phyloP scores from a whole-genome alignment of 1,140 invertebrate species.

The Aphidius gifuensis region DNA sequence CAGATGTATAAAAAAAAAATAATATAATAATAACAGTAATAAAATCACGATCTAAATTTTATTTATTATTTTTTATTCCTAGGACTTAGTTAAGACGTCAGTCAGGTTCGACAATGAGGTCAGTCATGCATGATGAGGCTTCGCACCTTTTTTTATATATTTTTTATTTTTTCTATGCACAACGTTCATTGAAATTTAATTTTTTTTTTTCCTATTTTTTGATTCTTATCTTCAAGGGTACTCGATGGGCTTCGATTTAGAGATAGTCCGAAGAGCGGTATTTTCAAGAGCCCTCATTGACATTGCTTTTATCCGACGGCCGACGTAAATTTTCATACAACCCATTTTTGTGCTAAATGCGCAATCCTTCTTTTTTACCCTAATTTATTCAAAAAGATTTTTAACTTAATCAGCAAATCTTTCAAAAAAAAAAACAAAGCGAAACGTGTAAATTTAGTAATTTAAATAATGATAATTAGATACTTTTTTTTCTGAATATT shows the following conservation, averaged over 20 bases:
- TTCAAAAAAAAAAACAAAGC: no score
- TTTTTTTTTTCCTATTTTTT: constrained; percentile 33
- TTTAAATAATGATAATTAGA: no score
- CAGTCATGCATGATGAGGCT: constrained; percentile 50
- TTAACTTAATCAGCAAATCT: no score
- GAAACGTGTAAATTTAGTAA: no score
- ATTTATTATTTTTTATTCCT: constrained; percentile 8
- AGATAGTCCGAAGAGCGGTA: constrained; percentile 41
- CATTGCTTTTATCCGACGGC: constrained; percentile 32
- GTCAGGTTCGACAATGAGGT: constrained; percentile 47
- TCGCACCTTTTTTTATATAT: constrained; percentile 50
- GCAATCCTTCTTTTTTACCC: not conserved
- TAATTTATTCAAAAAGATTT: not conserved
- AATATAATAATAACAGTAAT: constrained; percentile 7
- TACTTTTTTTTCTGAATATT: no score
- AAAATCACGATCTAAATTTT: not conserved
- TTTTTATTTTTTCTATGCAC: not conserved
- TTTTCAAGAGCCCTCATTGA: constrained; percentile 42
- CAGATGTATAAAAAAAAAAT: constrained; percentile 20
- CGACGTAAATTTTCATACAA: constrained; percentile 15
- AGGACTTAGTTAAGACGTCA: constrained; percentile 57
- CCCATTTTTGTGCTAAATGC: constrained; percentile 7
- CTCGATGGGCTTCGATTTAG: constrained; percentile 52
- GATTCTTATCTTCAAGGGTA: constrained; percentile 55
- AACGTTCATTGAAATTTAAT: constrained; percentile 15